Conservation (phyloP, 2,888 invertebrate species). For the Odontothrips loti region DNA sequence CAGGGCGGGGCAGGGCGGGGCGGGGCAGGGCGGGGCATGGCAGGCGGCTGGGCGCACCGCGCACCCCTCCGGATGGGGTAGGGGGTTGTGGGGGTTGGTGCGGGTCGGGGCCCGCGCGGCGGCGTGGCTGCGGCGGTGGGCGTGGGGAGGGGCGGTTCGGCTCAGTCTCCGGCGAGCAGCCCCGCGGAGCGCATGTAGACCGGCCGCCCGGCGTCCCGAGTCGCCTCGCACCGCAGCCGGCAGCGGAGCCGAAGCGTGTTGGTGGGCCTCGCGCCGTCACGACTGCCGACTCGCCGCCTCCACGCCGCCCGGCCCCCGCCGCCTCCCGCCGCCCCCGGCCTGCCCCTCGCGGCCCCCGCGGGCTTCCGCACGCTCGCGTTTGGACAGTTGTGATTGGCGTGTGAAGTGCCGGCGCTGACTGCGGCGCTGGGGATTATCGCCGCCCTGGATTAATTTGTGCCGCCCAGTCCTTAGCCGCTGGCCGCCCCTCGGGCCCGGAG, state of each 20-base stretch:
- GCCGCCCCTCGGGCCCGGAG: too few species aligned
- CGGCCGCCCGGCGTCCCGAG: not conserved
- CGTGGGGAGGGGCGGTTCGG: not conserved
- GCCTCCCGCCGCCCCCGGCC: not conserved
- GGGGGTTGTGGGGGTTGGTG: not conserved
- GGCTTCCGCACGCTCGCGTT: not conserved
- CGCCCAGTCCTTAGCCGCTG: not conserved
- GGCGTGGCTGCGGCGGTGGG: not conserved
- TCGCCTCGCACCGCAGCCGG: not conserved
- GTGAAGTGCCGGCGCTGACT: not conserved
- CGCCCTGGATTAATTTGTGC: not conserved
- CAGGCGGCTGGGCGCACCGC: too few species aligned
- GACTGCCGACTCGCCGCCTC: not conserved
- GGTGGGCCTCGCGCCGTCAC: not conserved
- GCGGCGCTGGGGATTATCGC: not conserved
- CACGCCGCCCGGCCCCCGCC: not conserved
- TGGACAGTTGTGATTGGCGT: not conserved
- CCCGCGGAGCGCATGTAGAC: not conserved
- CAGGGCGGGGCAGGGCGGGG: not conserved
- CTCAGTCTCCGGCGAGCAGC: slow-evolving; percentile 6
- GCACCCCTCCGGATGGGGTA: not conserved
- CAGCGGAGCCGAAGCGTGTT: not conserved
- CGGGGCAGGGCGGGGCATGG: not conserved
- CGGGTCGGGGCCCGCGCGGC: not conserved
- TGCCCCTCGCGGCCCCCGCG: not conserved